phyloP scores from a whole-genome alignment of 2,113 vertebrate genomes.

The Epinephelus fuscoguttatus region DNA sequence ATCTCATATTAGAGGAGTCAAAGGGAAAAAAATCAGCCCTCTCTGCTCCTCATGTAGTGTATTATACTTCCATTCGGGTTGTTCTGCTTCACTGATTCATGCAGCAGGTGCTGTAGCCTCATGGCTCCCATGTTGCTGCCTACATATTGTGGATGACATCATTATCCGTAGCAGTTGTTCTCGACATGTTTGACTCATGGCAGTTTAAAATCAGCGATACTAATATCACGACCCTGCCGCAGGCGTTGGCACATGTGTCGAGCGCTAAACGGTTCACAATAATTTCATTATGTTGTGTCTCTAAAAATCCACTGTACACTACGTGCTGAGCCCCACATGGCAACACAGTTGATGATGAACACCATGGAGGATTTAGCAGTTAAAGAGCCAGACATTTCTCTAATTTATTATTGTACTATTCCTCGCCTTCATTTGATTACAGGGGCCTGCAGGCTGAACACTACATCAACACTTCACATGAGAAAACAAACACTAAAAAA shows the following conservation, averaged over 20 bases:
- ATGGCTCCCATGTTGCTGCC: slow-evolving; percentile 2
- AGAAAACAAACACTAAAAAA: too few species aligned
- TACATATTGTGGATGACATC: slow-evolving; percentile 16
- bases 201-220: neutral
- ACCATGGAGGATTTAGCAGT: neutral
- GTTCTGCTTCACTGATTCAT: slow-evolving; percentile 37
- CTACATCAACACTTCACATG: neutral
- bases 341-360: neutral
- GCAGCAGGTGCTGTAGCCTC: neutral
- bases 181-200: slow-evolving; percentile 17
- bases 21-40: neutral
- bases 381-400: neutral
- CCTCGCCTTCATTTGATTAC: neutral
- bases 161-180: slow-evolving; percentile 1
- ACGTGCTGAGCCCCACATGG: neutral
- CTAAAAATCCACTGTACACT: neutral
- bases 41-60: neutral
- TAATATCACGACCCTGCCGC: neutral
- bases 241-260: neutral
- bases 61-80: neutral
- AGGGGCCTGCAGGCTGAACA: neutral
- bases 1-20: slow-evolving; percentile 16
- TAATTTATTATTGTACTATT: neutral
- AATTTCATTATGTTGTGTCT: slow-evolving; percentile 1
- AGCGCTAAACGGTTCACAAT: neutral